Base-by-base conservation (phyloP, 2,888 invertebrate genomes). In the Pherbina coryleti region DNA sequence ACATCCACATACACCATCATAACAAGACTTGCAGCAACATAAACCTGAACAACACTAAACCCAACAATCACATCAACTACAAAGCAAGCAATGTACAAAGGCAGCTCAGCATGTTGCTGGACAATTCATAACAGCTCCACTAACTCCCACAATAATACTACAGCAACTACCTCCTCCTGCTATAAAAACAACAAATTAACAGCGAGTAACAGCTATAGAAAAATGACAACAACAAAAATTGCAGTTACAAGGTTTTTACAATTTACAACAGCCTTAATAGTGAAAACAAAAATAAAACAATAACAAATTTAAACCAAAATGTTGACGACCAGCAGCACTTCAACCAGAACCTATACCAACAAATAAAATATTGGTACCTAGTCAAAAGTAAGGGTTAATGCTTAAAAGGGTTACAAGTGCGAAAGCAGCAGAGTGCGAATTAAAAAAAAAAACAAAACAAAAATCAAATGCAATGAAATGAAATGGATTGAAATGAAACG, bases 241-340 rank as follows among this genome's bases (percentile, higher is more conserved):
- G 34, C 37, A 55, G 19, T 14, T 19, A 28, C 25, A 60, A 19
- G 22, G 22, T 22, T 60, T 25, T 60, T 60, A 28, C 31, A 31
- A 1, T 49, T n/a, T 49, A 19, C 44, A 44, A 11, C 19, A 69
- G 9, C 69, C 22, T 19, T 17, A 57, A 60, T 57, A 60, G 17
- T 22, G 37, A n/a, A 62, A 22, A 19, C 31, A 51, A 22, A 62
- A 62, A 60, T 9, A 62, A 17, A 73, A 73, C 44, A 62, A 57
- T 19, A 37, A 19, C 19, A 17, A 62, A 62, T 28, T 49, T 9
- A 49, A 31, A 49, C 14, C 37, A 55, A 75, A 75, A 77, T 77
- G 64, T 72, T 72, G 76, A 53, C 66, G 28, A n/a, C n/a, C n/a
- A 53, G 69, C 49, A 51, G 64, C 70, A 64, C 71, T 76, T 55